These are phyloP conservation scores for Hydropsyche betteni DNA, from an alignment of 2,888 invertebrate species.

Conservation along the genomic window DNA sequence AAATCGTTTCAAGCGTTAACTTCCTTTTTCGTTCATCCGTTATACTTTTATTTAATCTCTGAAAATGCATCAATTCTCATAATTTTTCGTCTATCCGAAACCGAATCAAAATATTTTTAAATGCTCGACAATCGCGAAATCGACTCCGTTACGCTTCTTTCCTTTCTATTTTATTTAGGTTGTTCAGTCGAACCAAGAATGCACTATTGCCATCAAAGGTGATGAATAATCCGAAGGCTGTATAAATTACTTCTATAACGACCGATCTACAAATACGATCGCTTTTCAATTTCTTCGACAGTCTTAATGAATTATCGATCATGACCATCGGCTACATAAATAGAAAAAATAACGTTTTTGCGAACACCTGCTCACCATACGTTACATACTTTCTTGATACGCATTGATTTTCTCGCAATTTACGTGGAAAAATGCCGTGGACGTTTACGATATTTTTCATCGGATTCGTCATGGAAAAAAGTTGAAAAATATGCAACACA, in stretches of 20 bases:
- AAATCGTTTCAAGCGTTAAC: no score
- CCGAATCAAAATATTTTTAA: no score
- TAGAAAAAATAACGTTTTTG: background rate
- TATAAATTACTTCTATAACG: slow-evolving; percentile 19
- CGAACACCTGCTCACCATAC: background rate
- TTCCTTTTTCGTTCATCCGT: no score
- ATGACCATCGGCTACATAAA: background rate
- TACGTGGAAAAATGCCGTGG: slow-evolving; percentile 8
- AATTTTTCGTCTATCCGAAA: no score
- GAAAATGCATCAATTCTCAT: no score
- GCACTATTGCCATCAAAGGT: slow-evolving; percentile 39
- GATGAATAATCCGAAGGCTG: slow-evolving; percentile 40
- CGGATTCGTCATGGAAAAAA: background rate
- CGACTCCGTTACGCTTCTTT: slow-evolving; percentile 30
- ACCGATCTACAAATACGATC: background rate
- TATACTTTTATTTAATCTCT: no score
- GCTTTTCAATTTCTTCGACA: background rate
- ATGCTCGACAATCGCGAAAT: background rate
- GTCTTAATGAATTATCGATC: background rate
- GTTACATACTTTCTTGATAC: background rate
- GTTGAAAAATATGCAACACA: background rate
- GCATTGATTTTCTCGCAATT: background rate
- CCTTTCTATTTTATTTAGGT: slow-evolving; percentile 40
- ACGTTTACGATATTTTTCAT: background rate
- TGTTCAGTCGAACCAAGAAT: slow-evolving; percentile 29